These are phyloP conservation scores for Aurelia coerulea DNA, from an alignment of 30 jellyfish, hydroid and myxozoan species.

Conservation along the genomic window DNA sequence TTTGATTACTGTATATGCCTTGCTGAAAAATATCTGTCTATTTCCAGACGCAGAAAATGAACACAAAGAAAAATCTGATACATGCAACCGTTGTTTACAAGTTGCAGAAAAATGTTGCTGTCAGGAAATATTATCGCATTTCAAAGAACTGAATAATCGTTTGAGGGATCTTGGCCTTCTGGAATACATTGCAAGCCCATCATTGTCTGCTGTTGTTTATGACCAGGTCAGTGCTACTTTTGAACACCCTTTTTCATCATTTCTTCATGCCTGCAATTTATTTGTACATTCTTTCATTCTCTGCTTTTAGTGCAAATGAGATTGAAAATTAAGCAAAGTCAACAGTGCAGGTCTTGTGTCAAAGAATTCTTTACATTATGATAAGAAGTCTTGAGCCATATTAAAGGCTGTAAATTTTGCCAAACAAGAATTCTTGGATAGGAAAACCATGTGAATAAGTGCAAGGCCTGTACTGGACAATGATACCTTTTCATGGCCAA, in stretches of 20 bases:
- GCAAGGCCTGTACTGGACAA: too few relatives aligned
- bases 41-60: constrained; percentile 2
- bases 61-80: constrained; percentile 2
- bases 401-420: too few relatives aligned
- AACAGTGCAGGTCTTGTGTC: too few relatives aligned
- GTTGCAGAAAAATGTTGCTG: constrained; percentile 33
- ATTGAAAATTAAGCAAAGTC: neutral
- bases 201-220: constrained; percentile 74
- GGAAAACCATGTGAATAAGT: too few relatives aligned
- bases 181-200: constrained; percentile 70
- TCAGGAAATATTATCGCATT: constrained; percentile 33
- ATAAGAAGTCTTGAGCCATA: too few relatives aligned
- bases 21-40: too few relatives aligned
- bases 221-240: constrained; percentile 48
- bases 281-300: neutral
- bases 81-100: constrained; percentile 23
- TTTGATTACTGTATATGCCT: too few relatives aligned
- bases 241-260: neutral
- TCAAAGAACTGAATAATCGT: constrained; percentile 37
- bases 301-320: neutral
- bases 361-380: too few relatives aligned
- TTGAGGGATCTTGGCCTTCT: constrained; percentile 62
- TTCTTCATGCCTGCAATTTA: neutral
- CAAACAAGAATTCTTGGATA: too few relatives aligned
- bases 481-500: too few relatives aligned